phyloP scores from a whole-genome alignment of 2,113 vertebrate genomes.

The Thymallus thymallus region DNA sequence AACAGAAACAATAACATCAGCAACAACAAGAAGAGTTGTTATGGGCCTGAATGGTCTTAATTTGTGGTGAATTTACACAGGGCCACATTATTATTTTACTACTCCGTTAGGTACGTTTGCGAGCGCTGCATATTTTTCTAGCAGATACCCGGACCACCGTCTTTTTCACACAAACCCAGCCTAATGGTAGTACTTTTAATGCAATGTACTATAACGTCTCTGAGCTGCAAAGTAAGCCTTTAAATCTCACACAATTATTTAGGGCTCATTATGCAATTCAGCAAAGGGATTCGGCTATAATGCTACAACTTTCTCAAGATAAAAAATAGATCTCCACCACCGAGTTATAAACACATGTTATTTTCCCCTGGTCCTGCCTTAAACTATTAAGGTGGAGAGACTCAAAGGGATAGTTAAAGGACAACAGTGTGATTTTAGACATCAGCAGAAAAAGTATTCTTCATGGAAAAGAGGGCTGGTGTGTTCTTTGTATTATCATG shows the following conservation, averaged over 20 bases:
- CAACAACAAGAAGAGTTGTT: neutral
- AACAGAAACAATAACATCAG: constrained; percentile 36
- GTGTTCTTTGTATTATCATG: neutral
- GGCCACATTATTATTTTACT: constrained; percentile 18
- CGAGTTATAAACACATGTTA: constrained; percentile 41
- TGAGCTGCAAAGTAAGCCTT: constrained; percentile 36
- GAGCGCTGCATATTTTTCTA: neutral
- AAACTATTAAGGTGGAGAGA: constrained; percentile 22
- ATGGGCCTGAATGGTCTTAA: neutral
- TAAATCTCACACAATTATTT: constrained; percentile 67
- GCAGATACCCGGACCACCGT: neutral
- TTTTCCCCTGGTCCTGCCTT: constrained; percentile 43
- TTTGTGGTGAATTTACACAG: neutral
- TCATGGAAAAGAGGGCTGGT: neutral
- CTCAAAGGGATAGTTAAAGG: constrained; percentile 39
- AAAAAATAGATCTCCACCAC: constrained; percentile 38
- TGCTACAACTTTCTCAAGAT: constrained; percentile 45
- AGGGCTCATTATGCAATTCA: constrained; percentile 71
- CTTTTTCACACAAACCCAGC: neutral
- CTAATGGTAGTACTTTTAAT: neutral
- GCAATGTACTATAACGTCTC: neutral
- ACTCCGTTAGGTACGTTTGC: neutral
- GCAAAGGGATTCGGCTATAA: constrained; percentile 55
- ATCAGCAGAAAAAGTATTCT: neutral
- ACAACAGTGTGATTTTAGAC: constrained; percentile 7